A percentile compares a stretch with the other conserved stretches of the same genome.
Evolutionary conservation across 2,888 invertebrate species (phyloP).

Genomic region (Apamea anceps): DNA sequence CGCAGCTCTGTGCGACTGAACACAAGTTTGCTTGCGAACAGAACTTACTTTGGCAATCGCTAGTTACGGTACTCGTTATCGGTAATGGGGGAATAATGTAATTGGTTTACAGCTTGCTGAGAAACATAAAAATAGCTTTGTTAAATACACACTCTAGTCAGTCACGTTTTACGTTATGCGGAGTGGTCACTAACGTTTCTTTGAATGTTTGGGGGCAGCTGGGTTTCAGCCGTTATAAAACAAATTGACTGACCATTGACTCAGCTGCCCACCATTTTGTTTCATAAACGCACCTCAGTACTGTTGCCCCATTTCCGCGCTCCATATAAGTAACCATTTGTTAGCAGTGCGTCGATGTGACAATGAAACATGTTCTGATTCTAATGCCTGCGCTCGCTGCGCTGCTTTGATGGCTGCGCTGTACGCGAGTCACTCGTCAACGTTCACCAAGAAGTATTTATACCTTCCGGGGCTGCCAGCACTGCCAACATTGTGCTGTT

Average conservation of each 20-base stretch:
- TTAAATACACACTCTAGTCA: too few relatives aligned
- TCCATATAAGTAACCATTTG: constrained; percentile 14
- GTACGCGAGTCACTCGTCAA: constrained; percentile 42
- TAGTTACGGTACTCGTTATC: constrained; percentile 4
- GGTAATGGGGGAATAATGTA: constrained; percentile 18
- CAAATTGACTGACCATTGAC: background rate
- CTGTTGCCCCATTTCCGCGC: background rate
- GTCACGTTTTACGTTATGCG: background rate
- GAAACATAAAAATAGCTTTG: background rate
- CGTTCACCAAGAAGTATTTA: constrained; percentile 53
- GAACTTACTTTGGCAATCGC: constrained; percentile 6
- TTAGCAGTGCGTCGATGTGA: constrained; percentile 29
- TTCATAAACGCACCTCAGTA: background rate
- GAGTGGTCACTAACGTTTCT: background rate
- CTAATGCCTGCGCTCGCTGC: constrained; percentile 32
- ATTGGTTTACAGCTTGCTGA: constrained; percentile 9
- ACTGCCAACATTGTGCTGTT: constrained; percentile 1
- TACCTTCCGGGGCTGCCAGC: constrained; percentile 56
- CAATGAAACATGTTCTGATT: constrained; percentile 53
- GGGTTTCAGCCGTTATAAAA: background rate
- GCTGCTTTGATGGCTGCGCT: constrained; percentile 19
- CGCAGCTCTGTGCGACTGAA: constrained; percentile 3
- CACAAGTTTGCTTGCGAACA: constrained; percentile 7
- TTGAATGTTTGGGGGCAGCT: constrained; percentile 4
- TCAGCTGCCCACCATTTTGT: background rate